Base-by-base conservation (phyloP, 2,113 vertebrate genomes). In the Lontra canadensis region DNA sequence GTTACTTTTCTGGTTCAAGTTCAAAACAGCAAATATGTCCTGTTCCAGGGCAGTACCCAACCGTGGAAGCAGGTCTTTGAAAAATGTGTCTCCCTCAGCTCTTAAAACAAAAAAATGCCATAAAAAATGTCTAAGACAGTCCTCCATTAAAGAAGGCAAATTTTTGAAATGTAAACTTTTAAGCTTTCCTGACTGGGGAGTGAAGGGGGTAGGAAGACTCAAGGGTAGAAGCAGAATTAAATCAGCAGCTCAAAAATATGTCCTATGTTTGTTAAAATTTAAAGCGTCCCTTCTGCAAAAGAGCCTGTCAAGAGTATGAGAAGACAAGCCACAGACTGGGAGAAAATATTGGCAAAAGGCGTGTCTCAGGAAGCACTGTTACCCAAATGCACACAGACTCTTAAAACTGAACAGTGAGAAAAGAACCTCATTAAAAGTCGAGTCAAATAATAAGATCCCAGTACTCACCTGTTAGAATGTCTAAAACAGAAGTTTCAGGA, bases 1-100 rank as follows among this genome's bases (percentile, higher is more conserved):
- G 67, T 79, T 59, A 69, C 26, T 74, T n/a, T 82, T 92, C 82
- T 95, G 73, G 78, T 36, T 80, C 95, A 81, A 92, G 52, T 67
- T 93, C 81, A 94, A 42, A 93, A 79, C 17, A 86, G 29, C 73
- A 90, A 26, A 59, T 55, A 39, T 9, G 4, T 93, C 78, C 82
- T 87, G 49, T 69, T 93, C 76, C 63, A 88, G 96, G 11, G 6
- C 42, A 65, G 3, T 36, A n/a, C 69, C 34, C 34, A 11, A 78
- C 57, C 85, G 47, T 23, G 63, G 81, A 74, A 93, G n/a, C 23
- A 20, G 61, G 49, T 52, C 29, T 29, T 73, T n/a, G 57, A n/a
- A 88, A 61, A 88, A 69, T 44, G 31, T 52, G 21, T 73, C 82
- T 88, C 14, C 18, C 12, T 97, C 29, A 26, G 31, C 36, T 85